These are phyloP conservation scores for Anagrus nilaparvatae DNA, from an alignment of 1,140 invertebrate genomes.

Conservation along the genomic window DNA sequence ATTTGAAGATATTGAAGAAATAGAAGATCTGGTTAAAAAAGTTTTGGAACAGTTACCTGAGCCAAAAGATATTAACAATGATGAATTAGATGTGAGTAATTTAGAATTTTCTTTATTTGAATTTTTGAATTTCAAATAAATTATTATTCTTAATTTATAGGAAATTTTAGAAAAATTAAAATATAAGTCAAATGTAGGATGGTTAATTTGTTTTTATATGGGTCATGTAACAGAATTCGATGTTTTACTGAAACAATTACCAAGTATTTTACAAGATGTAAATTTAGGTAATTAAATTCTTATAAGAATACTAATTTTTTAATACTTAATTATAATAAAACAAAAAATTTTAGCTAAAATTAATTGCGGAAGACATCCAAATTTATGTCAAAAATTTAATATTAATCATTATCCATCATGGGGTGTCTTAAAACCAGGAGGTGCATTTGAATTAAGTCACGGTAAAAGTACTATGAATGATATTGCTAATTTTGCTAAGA, in stretches of 20 bases:
- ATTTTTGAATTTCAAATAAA: slow-evolving; percentile 4
- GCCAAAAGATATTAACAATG: slow-evolving; percentile 39
- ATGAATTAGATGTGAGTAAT: slow-evolving; percentile 40
- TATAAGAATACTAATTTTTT: slow-evolving; percentile 3
- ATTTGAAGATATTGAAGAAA: slow-evolving; percentile 29
- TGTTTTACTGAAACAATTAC: slow-evolving; percentile 49
- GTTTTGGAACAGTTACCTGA: slow-evolving; percentile 48
- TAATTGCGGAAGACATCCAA: slow-evolving; percentile 47
- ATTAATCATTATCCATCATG: slow-evolving; percentile 58
- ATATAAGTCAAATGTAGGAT: slow-evolving; percentile 37
- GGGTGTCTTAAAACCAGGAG: slow-evolving; percentile 58
- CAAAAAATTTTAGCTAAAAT: slow-evolving; percentile 46
- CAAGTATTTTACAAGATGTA: slow-evolving; percentile 47
- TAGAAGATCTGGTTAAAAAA: slow-evolving; percentile 44
- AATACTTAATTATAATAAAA: slow-evolving; percentile 6
- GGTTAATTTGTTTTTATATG: slow-evolving; percentile 59
- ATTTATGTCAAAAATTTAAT: slow-evolving; percentile 46
- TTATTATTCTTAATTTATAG: not conserved
- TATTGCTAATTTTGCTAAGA: slow-evolving; percentile 56
- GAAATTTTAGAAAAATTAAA: slow-evolving; percentile 36
- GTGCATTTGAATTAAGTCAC: slow-evolving; percentile 62
- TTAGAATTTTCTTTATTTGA: not conserved
- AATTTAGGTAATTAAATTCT: slow-evolving; percentile 41
- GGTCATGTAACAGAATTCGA: slow-evolving; percentile 43
- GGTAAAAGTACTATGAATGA: slow-evolving; percentile 55